Conservation (phyloP, 2,888 invertebrate species). For the Smittia aterrima region DNA sequence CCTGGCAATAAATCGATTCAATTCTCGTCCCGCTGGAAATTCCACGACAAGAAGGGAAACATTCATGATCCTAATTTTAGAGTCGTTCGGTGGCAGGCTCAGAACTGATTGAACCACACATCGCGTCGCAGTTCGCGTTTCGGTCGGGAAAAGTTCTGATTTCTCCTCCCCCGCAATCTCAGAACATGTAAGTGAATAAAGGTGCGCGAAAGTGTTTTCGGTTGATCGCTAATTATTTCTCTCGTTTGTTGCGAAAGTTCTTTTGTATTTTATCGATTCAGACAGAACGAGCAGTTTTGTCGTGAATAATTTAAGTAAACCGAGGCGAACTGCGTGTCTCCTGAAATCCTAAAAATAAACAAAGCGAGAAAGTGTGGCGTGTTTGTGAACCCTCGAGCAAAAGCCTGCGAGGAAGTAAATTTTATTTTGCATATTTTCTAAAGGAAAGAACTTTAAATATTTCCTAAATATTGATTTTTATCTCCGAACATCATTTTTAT, state of each 20-base stretch:
- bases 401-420: not conserved
- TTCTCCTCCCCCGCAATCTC: not conserved
- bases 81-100: not conserved
- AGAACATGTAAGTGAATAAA: conserved; percentile 28
- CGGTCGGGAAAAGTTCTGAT: not conserved
- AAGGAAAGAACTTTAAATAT: not conserved
- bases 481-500: not conserved
- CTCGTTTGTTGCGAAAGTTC: conserved; percentile 1
- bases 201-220: not conserved
- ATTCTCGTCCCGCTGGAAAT: not conserved
- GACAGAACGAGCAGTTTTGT: not conserved
- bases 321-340: not conserved
- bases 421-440: conserved; percentile 2
- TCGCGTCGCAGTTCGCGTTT: conserved; percentile 34
- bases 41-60: not conserved
- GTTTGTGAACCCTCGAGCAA: not conserved
- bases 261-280: conserved; percentile 3
- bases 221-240: not conserved
- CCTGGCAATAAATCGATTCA: conserved; percentile 21
- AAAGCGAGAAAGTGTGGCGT: not conserved
- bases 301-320: conserved; percentile 2
- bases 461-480: conserved; percentile 13
- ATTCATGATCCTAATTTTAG: conserved; percentile 6
- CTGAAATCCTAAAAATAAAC: not conserved
- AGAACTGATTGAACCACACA: conserved; percentile 41